Conservation (phyloP, 2,888 invertebrate species). For the Slavum lentiscoides region DNA sequence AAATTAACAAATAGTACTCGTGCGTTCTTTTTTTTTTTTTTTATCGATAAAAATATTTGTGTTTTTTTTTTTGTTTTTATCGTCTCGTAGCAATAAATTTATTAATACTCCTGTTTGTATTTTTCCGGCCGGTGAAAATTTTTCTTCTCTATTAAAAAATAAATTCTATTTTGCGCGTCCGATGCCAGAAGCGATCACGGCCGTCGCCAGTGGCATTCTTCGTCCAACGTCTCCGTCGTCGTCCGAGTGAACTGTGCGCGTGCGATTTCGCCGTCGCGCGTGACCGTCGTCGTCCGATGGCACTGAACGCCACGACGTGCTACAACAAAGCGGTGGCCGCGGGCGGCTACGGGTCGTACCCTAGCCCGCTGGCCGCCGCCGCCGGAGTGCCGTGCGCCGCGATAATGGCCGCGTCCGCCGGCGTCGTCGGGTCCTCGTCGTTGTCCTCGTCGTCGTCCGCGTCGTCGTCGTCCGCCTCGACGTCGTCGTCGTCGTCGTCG, state of each 20-base stretch:
- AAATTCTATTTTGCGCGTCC: not conserved
- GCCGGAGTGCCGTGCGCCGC: constrained; percentile 46
- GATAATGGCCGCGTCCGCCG: constrained; percentile 49
- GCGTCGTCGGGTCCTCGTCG: constrained; percentile 29
- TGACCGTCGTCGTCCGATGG: constrained; percentile 16
- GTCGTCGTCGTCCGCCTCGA: not conserved
- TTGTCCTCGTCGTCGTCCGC: constrained; percentile 36
- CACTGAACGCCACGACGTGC: constrained; percentile 50
- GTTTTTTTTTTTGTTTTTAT: not conserved
- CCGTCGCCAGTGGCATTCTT: not conserved
- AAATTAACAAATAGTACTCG: too few species aligned
- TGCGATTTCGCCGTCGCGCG: constrained; percentile 1
- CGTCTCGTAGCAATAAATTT: too few species aligned
- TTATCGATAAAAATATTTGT: too few species aligned
- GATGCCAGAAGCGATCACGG: constrained; percentile 13
- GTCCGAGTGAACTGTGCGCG: constrained; percentile 7
- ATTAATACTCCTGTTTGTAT: too few species aligned
- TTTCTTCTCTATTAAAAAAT: too few species aligned
- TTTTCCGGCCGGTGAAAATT: not conserved
- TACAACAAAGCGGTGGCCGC: constrained; percentile 47
- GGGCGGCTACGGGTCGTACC: constrained; percentile 46
- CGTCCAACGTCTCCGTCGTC: not conserved
- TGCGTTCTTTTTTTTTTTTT: too few species aligned
- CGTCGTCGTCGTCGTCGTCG: constrained; percentile 5
- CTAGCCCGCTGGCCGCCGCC: constrained; percentile 43